Percentiles rank a stretch among this genome's conserved stretches.
Evolutionary conservation across 92 coral and sea anemone species (phyloP).

Genomic region (Zoanthus solanderi): DNA sequence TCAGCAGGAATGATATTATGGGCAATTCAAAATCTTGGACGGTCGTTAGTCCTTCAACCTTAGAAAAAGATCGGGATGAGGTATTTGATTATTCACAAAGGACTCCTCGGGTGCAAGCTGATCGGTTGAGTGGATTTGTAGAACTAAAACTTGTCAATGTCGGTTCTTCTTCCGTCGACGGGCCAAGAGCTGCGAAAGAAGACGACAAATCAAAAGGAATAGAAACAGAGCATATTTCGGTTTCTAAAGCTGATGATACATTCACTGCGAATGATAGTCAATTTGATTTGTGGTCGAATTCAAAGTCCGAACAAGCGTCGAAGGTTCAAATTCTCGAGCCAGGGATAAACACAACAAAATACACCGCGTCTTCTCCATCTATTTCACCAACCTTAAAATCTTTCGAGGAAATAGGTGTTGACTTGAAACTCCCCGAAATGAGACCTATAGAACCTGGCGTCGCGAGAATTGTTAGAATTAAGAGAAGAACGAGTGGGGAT

Average conservation of each 20-base stretch:
- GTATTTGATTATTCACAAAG: conserved; percentile 58
- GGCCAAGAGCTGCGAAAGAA: conserved; percentile 25
- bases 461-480: conserved; percentile 79
- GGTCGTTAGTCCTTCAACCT: background rate
- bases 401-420: conserved; percentile 88
- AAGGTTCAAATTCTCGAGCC: conserved; percentile 32
- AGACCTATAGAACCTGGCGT: conserved; percentile 87
- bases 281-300: conserved; percentile 49
- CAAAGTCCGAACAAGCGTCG: conserved; percentile 41
- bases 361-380: conserved; percentile 61
- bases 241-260: conserved; percentile 59
- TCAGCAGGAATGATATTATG: conserved; percentile 21
- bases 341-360: conserved; percentile 57
- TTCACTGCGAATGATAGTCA: conserved; percentile 57
- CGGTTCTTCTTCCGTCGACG: conserved; percentile 53
- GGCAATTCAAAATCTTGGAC: conserved; percentile 17
- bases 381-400: conserved; percentile 86
- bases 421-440: conserved; percentile 86
- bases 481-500: conserved; percentile 90
- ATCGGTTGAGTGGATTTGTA: conserved; percentile 78
- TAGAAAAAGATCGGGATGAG: conserved; percentile 8
- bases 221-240: conserved; percentile 65
- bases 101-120: conserved; percentile 81
- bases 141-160: conserved; percentile 80
- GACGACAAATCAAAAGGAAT: conserved; percentile 38